A percentile compares a stretch with the other conserved stretches of the same genome.
These are phyloP conservation scores for Scytalopus superciliaris DNA, from an alignment of 2,113 vertebrate species.

Conservation along the genomic window DNA sequence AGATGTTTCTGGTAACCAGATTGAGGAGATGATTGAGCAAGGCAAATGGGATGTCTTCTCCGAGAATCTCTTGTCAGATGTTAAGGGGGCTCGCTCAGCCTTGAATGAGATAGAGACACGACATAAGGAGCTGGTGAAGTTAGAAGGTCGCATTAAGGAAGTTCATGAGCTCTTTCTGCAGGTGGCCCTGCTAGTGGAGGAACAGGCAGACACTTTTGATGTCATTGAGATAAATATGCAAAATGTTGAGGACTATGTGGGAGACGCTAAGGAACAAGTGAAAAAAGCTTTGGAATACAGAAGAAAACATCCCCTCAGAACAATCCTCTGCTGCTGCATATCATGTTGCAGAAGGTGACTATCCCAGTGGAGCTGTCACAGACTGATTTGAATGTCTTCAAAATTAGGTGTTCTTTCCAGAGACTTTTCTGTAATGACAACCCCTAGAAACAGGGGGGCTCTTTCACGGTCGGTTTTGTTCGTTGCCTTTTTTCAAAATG, in stretches of 20 bases:
- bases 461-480: not conserved
- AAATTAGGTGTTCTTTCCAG: not conserved
- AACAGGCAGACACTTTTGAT: constrained; percentile 85
- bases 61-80: constrained; percentile 84
- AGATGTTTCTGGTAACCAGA: constrained; percentile 86
- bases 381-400: not conserved
- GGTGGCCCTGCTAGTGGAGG: constrained; percentile 89
- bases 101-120: constrained; percentile 90
- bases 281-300: constrained; percentile 83
- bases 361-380: not conserved
- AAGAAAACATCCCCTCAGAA: constrained; percentile 85
- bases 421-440: not conserved
- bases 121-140: constrained; percentile 88
- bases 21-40: constrained; percentile 94
- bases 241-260: constrained; percentile 81
- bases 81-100: constrained; percentile 86
- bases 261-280: constrained; percentile 82
- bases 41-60: constrained; percentile 91
- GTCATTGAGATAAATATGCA: constrained; percentile 88
- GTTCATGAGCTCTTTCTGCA: constrained; percentile 94
- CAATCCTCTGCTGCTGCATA: constrained; percentile 88
- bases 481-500: not conserved
- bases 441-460: not conserved
- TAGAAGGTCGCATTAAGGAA: constrained; percentile 87
- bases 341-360: constrained; percentile 72